A percentile compares a stretch with the other conserved stretches of the same genome.
Conservation (phyloP, 2,797 vertebrate species). For the Fistularia commersonii region DNA sequence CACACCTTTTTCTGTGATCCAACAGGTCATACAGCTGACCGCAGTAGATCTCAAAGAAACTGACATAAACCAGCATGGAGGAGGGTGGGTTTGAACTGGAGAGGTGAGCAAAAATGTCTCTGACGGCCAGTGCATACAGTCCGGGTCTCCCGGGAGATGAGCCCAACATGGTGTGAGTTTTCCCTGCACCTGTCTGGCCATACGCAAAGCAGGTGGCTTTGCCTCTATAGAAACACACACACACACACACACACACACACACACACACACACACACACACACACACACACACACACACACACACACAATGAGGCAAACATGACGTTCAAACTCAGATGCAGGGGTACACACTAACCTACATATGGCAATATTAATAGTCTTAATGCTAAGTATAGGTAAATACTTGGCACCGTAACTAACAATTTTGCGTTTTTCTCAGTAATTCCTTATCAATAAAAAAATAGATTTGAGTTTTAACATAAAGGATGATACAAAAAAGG, state of each 20-base stretch:
- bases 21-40: constrained; percentile 90
- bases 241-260: constrained; percentile 8
- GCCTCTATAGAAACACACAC: constrained; percentile 67
- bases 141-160: constrained; percentile 77
- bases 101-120: constrained; percentile 84
- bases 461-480: not conserved
- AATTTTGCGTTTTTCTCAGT: no score
- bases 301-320: no score
- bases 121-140: constrained; percentile 83
- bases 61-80: constrained; percentile 79
- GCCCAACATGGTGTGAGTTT: constrained; percentile 93
- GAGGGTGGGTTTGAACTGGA: constrained; percentile 27
- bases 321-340: no score
- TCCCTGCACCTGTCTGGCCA: constrained; percentile 90
- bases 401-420: no score
- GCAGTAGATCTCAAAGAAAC: constrained; percentile 94
- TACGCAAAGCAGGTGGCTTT: constrained; percentile 92
- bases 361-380: no score
- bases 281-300: constrained; percentile 4
- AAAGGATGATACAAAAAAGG: not conserved
- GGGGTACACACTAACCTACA: no score
- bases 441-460: not conserved
- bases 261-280: constrained; percentile 6
- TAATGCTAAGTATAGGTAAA: no score
- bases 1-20: constrained; percentile 82